Evolutionary conservation across 2,888 invertebrate species (phyloP).

Genomic region (Acrobasis suavella): DNA sequence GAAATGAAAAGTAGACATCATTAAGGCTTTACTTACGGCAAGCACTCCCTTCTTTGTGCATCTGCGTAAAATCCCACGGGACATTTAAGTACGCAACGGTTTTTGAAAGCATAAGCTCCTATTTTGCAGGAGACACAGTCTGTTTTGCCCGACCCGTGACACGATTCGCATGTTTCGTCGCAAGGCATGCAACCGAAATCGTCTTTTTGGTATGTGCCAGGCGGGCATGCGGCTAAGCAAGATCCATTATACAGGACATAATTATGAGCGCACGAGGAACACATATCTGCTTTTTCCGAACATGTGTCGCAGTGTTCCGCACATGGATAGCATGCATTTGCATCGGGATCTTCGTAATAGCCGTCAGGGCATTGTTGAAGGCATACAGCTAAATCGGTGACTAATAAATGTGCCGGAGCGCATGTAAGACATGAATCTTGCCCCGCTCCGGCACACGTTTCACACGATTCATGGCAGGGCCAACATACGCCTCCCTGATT

Average conservation of each 20-base stretch:
- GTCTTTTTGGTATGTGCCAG: slow-evolving; percentile 92
- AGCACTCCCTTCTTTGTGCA: slow-evolving; percentile 89
- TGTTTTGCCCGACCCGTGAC: slow-evolving; percentile 88
- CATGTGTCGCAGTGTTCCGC: slow-evolving; percentile 94
- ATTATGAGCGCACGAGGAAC: slow-evolving; percentile 93
- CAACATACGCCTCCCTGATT: slow-evolving; percentile 91
- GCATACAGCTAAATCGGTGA: slow-evolving; percentile 92
- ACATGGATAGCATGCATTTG: slow-evolving; percentile 92
- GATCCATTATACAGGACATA: slow-evolving; percentile 92
- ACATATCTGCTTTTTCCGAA: slow-evolving; percentile 91
- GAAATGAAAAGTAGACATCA: slow-evolving; percentile 31
- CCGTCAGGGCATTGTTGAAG: slow-evolving; percentile 94
- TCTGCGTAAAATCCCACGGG: slow-evolving; percentile 89
- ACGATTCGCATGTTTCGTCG: slow-evolving; percentile 90
- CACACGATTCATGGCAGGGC: slow-evolving; percentile 94
- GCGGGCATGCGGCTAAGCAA: slow-evolving; percentile 92
- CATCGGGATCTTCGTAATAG: slow-evolving; percentile 90
- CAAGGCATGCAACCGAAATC: slow-evolving; percentile 92
- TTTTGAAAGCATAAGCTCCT: slow-evolving; percentile 87
- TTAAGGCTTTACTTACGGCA: slow-evolving; percentile 71
- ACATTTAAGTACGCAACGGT: slow-evolving; percentile 88
- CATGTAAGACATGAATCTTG: slow-evolving; percentile 93
- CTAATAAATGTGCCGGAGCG: slow-evolving; percentile 91
- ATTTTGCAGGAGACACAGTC: slow-evolving; percentile 91
- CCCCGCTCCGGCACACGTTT: slow-evolving; percentile 93